Conservation (phyloP, 2,888 invertebrate genomes). For the Oscheius sp. region DNA sequence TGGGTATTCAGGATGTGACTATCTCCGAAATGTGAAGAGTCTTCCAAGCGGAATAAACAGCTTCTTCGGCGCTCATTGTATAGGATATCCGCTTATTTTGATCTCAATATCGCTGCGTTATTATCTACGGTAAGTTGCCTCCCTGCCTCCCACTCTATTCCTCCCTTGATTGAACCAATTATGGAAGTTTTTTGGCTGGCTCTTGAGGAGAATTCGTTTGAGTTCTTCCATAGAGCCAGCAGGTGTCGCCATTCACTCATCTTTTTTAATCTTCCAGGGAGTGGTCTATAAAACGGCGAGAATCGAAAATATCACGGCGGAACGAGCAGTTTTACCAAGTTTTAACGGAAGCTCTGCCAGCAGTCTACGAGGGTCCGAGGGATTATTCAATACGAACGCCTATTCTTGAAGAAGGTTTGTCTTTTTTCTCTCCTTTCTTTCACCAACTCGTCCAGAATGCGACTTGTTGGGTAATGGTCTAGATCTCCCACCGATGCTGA, state of each 20-base stretch:
- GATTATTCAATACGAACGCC: slow-evolving; percentile 36
- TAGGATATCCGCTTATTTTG: slow-evolving; percentile 92
- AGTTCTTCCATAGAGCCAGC: background rate
- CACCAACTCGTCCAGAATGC: background rate
- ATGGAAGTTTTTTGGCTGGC: background rate
- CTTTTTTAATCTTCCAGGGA: slow-evolving; percentile 48
- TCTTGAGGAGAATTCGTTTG: background rate
- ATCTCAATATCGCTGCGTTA: slow-evolving; percentile 72
- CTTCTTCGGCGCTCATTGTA: slow-evolving; percentile 75
- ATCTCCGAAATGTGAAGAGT: slow-evolving; percentile 32
- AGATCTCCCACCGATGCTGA: slow-evolving; percentile 22
- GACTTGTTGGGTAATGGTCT: slow-evolving; percentile 9
- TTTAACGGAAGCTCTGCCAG: slow-evolving; percentile 63
- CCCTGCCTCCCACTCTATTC: background rate
- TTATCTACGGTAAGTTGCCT: slow-evolving; percentile 47
- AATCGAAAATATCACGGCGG: slow-evolving; percentile 87
- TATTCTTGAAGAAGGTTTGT: background rate
- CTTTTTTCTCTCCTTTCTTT: background rate
- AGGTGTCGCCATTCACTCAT: background rate
- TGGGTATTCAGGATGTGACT: slow-evolving; percentile 30
- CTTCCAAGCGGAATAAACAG: slow-evolving; percentile 48
- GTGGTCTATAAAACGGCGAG: slow-evolving; percentile 73
- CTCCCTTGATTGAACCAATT: background rate
- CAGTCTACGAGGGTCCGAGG: slow-evolving; percentile 60
- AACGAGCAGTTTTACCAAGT: slow-evolving; percentile 59